Evolutionary conservation across 2,888 invertebrate species (phyloP), one percentile per base, ranked within the genome.

Genomic region (Cephonodes hylas): DNA sequence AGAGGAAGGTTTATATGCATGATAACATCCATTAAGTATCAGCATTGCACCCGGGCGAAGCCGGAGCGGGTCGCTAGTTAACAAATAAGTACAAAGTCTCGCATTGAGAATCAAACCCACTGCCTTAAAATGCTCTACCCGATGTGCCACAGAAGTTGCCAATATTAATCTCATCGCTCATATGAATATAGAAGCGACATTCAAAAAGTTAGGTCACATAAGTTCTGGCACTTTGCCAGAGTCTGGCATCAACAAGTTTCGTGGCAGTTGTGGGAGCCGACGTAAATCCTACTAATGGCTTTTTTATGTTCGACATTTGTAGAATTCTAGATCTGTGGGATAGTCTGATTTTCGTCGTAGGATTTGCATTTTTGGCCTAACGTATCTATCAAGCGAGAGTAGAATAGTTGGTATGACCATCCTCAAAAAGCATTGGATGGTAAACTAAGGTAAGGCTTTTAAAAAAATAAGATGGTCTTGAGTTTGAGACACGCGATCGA

Each of bases 211-310:
- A 10, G 18, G 8, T 31, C 27, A 31, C 53, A 53, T 48, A 53
- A 53, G 53, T 53, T 53, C 18, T 53, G 53, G 53, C 53, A 18
- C 18, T 1, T 31, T 18, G 53, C 53, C 53, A 53, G 18, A 4
- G 10, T 31, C 18, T 53, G 10, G 10, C 53, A 53, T 53, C 53
- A 53, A 53, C 53, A 53, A 53, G 53, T 53, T 53, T 31, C 8
- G 25, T 31, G 27, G 10, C 27, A 31, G 15, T 18, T n/a, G 3
- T 48, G 6, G 22, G 8, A 5, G 2, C 15, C n/a, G 2, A 2
- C 13, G 3, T 18, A 20, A 18, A 10, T 18, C 8, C 18, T 44
- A 10, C 23, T 46, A 46, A 46, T 46, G 45, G 10, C 22, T 10
- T 23, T 46, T 46, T 46, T 23, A 46, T 20, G 20, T 18, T 8